Base-by-base conservation (phyloP, 2,888 invertebrate species). In the Apodemia duryi region DNA sequence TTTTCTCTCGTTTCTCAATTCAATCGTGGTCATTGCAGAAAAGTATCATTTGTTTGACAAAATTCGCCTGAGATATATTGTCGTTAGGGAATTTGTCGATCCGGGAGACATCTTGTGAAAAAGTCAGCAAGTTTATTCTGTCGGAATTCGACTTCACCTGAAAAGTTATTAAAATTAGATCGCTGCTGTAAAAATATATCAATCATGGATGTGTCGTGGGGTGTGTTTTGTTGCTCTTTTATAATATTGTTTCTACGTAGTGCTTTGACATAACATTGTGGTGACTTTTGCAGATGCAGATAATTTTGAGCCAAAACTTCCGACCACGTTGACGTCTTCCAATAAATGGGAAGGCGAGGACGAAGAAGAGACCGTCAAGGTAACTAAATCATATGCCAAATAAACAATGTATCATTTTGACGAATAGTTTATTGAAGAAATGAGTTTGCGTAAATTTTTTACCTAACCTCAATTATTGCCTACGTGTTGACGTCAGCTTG, bases 301-400 rank as follows among this genome's bases (percentile, higher is more conserved):
- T 77, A 94, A 95, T 83, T 94, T 95, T 84, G 95, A 95, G 78
- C 93, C 94, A 70, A 94, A 94, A 88, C 87, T 93, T 74, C 92
- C 94, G 77, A 90, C 93, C 84, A 92, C 92, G 82, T 90, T 93
- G 86, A 87, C 92, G 73, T 74, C 82, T 78, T 83, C 86, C 70
- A 96, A 95, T 91, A 96, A 94, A 93, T 97, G 97, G 97, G 96
- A 96, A 85, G 97, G 97, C 77, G 97, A 97, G 81, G 97, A 97
- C 84, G 97, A 96, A 80, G 97, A 97, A 67, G 97, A 97, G 65
- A 95, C 95, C 74, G 96, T 97, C 75, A 96, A 97, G 95, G 97
- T 97, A 83, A 86, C 70, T 49, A 66, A 68, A 69, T 68, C 67
- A 65, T 70, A 69, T 88, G 91, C 89, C 90, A 90, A 88, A 77